Percentiles rank a stretch among this genome's conserved stretches.
These are phyloP conservation scores for Monopis laevigella DNA, from an alignment of 2,888 invertebrate species.

Conservation along the genomic window DNA sequence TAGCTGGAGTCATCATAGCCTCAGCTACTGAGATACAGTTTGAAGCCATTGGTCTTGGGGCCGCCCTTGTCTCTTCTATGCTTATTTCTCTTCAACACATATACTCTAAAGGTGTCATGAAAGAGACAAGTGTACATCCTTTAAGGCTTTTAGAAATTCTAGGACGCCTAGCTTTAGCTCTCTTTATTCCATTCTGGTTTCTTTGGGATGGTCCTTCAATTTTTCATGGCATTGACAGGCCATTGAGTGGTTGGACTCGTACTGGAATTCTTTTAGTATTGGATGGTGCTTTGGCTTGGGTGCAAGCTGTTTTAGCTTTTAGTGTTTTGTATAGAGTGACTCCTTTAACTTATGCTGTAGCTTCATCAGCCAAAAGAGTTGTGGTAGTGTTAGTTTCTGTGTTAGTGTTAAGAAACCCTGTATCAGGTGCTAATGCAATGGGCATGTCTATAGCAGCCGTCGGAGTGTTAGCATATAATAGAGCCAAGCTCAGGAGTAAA, in stretches of 20 bases:
- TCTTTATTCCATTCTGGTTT: conserved; percentile 86
- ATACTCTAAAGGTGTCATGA: conserved; percentile 90
- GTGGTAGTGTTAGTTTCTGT: conserved; percentile 91
- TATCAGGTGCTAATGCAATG: conserved; percentile 83
- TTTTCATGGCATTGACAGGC: conserved; percentile 23
- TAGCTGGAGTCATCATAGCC: conserved; percentile 89
- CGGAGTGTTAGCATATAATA: conserved; percentile 91
- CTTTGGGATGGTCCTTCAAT: conserved; percentile 27
- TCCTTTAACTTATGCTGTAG: conserved; percentile 95
- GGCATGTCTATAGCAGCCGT: conserved; percentile 92
- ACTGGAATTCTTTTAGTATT: conserved; percentile 34
- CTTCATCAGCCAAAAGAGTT: conserved; percentile 93
- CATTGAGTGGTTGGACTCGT: conserved; percentile 19
- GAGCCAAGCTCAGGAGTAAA: conserved; percentile 32
- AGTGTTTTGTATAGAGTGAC: conserved; percentile 90
- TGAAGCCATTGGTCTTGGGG: conserved; percentile 83
- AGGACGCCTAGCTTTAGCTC: conserved; percentile 78
- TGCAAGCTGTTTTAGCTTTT: conserved; percentile 95
- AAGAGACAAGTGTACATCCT: conserved; percentile 91
- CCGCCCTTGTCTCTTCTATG: conserved; percentile 89
- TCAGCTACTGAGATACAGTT: conserved; percentile 94
- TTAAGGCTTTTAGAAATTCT: conserved; percentile 80
- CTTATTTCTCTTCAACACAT: conserved; percentile 95
- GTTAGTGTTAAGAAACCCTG: conserved; percentile 89
- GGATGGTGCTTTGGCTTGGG: conserved; percentile 91